A percentile compares a stretch with the other conserved stretches of the same genome.
phyloP scores from a whole-genome alignment of 2,797 vertebrate species.

The Prunella strophiata region DNA sequence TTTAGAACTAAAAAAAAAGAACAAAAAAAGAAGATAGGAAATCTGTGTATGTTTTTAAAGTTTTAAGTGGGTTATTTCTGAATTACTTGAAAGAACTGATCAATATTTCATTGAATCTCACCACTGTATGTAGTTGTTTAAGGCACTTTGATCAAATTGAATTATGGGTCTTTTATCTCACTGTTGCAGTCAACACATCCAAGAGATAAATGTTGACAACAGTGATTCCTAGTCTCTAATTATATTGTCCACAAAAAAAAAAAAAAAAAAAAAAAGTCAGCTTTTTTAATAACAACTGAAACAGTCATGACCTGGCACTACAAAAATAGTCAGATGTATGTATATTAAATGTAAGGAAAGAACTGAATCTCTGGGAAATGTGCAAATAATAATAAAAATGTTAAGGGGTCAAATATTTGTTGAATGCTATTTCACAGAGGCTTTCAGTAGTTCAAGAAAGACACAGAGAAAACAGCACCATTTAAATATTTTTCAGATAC shows the following conservation, averaged over 20 bases:
- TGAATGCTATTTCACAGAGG: neutral
- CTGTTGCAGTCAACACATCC: constrained; percentile 2
- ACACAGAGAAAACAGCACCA: neutral
- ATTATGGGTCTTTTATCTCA: constrained; percentile 25
- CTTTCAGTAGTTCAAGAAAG: neutral
- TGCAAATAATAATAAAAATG: neutral
- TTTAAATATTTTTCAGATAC: neutral
- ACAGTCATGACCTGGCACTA: neutral
- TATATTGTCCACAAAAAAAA: neutral
- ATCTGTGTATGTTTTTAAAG: neutral
- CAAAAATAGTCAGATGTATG: constrained; percentile 16
- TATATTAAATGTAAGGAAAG: constrained; percentile 18
- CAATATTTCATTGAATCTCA: constrained; percentile 34
- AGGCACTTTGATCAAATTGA: constrained; percentile 39
- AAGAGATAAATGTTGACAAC: constrained; percentile 11
- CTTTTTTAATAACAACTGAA: neutral
- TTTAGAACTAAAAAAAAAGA: neutral
- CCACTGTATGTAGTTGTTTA: constrained; percentile 4
- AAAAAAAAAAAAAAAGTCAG: neutral
- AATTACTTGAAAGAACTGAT: constrained; percentile 23
- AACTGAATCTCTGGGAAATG: neutral
- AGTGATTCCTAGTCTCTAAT: neutral
- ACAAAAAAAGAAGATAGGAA: neutral
- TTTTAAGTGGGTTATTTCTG: constrained; percentile 6
- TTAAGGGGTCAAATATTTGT: neutral